phyloP scores from a whole-genome alignment of 1,140 invertebrate species.

The Eubasilissa regina region DNA sequence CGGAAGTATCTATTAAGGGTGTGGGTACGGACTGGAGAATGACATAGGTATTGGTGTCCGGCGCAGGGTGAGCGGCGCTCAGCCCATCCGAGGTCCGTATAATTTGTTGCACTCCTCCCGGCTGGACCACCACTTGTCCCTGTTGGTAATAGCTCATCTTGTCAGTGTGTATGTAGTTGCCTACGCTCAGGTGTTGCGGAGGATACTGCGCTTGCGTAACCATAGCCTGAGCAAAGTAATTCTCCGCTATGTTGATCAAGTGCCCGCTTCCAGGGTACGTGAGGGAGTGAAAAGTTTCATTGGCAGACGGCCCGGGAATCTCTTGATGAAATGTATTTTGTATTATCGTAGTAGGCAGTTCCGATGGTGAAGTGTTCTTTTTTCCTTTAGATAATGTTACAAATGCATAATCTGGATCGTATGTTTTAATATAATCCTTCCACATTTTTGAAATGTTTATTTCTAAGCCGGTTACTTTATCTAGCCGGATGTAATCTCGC shows the following conservation, averaged over 20 bases:
- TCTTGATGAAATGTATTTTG: conserved; percentile 30
- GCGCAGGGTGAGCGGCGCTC: conserved; percentile 9
- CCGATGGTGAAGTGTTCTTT: conserved; percentile 30
- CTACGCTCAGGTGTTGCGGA: conserved; percentile 45
- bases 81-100: neutral
- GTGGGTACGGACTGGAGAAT: conserved; percentile 52
- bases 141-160: conserved; percentile 55
- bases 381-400: conserved; percentile 43
- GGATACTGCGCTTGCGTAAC: conserved; percentile 48
- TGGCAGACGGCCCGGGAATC: conserved; percentile 11
- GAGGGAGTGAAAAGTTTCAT: conserved; percentile 55
- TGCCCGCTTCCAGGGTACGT: conserved; percentile 69
- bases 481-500: conserved; percentile 71
- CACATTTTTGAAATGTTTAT: conserved; percentile 76
- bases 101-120: conserved; percentile 40
- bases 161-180: conserved; percentile 53
- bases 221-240: conserved; percentile 65
- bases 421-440: conserved; percentile 73
- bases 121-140: conserved; percentile 53
- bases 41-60: conserved; percentile 49
- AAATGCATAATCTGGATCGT: conserved; percentile 67
- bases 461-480: conserved; percentile 72
- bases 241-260: conserved; percentile 70
- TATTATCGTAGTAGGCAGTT: conserved; percentile 11
- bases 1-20: neutral